Base-by-base conservation (phyloP, 2,888 invertebrate species). In the Athalia cordata region DNA sequence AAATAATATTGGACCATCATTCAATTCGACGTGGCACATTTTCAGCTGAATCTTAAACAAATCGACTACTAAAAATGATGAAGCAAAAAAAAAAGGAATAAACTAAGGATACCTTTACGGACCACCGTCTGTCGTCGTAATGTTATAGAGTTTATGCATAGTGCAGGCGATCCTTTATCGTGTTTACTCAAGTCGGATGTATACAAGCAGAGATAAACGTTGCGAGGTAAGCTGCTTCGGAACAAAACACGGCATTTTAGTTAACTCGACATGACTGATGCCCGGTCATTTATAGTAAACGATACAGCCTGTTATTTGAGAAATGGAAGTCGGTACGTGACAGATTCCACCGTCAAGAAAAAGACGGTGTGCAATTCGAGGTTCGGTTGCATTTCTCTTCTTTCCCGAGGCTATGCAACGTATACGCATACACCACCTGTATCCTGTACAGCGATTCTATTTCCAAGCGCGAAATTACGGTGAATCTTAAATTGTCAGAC, bases 311-410 rank as follows among this genome's bases (percentile, higher is more conserved):
- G 57, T 59, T 13, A 72, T 72, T 72, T 72, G 72, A 72, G 72
- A 72, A 72, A 57, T 72, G 59, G 72, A 72, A 72, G 72, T 47
- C 47, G 45, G 7, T 72, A 72, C 72, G 59, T 47, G 72, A 72
- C 59, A 57, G 3, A 59, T 72, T 45, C 72, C 59, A n/a, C 52
- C 45, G 45, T 11, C 4, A 55, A 55, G 9, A 55, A 55, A 4
- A n/a, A 4, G 5, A 9, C n/a, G 7, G 59, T 45, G 47, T 45
- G 15, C 15, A 29, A 45, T 4, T 29, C 29, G 29, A 29, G 29
- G 29, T 29, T 29, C 43, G 8, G 43, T 13, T 47, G 52, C 13
- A 59, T 45, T 47, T 59, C 47, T 11, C 11, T 55, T 43, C 50
- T 55, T 55, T 45, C 15, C 43, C 55, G 6, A 52, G 15, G 68